Conservation (phyloP, 2,797 vertebrate species). For the Eulemur rubriventer region DNA sequence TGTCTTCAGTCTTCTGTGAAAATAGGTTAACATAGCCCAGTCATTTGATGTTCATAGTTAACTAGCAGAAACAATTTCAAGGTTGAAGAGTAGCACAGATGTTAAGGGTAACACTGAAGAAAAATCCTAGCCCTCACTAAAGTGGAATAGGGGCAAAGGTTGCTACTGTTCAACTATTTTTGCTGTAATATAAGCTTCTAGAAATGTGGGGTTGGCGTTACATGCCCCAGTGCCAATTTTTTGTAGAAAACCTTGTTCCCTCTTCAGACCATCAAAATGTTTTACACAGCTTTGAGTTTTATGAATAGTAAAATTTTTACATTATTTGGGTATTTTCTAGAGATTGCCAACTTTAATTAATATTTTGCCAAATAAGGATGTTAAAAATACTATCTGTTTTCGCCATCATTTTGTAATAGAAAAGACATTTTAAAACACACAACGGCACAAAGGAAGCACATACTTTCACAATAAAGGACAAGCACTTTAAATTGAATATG, state of each 20-base stretch:
- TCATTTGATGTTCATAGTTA: background rate
- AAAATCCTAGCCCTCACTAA: background rate
- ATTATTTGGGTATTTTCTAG: background rate
- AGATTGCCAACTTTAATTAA: background rate
- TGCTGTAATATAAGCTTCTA: background rate
- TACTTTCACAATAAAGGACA: background rate
- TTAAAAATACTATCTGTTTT: background rate
- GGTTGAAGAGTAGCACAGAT: background rate
- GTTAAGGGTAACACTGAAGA: background rate
- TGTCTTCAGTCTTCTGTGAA: background rate
- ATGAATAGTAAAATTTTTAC: background rate
- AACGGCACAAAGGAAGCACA: background rate
- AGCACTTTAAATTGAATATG: background rate
- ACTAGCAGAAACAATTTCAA: background rate
- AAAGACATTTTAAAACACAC: background rate
- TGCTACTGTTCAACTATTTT: background rate
- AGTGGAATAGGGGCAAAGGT: background rate
- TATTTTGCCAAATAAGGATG: background rate
- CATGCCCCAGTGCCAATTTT: background rate
- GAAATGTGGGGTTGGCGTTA: background rate
- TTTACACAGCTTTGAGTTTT: background rate
- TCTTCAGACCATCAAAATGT: background rate
- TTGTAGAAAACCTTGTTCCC: background rate
- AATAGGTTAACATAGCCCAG: background rate
- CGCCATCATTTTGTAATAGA: background rate